These are phyloP conservation scores for Excalfactoria chinensis DNA, from an alignment of 2,113 vertebrate genomes.

Conservation along the genomic window DNA sequence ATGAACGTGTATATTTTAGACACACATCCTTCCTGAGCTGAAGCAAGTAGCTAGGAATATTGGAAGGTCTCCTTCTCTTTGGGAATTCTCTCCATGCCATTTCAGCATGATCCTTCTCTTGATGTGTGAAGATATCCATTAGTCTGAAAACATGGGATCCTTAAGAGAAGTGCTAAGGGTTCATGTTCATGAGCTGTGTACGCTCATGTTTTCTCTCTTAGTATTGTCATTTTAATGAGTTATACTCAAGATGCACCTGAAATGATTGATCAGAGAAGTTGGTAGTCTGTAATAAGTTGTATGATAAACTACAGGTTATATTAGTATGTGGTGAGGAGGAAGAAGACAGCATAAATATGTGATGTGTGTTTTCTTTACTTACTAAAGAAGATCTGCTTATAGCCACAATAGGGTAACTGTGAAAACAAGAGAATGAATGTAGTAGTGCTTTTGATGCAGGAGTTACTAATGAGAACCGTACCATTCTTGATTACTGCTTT, in stretches of 20 bases:
- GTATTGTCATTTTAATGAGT: background rate
- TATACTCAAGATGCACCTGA: background rate
- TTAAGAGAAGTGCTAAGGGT: background rate
- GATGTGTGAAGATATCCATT: background rate
- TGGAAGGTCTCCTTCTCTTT: background rate
- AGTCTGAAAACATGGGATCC: background rate
- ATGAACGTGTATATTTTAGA: background rate
- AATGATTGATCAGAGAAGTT: background rate
- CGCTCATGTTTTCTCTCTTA: background rate
- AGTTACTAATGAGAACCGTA: background rate
- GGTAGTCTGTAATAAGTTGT: background rate
- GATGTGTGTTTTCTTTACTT: background rate
- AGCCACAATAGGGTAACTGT: background rate
- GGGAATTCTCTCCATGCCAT: background rate
- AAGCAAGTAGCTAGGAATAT: background rate
- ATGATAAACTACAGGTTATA: background rate
- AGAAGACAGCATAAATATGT: background rate
- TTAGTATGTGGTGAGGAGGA: background rate
- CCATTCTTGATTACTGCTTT: rapidly evolving
- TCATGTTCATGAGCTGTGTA: background rate
- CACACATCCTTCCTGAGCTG: background rate
- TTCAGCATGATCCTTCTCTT: background rate
- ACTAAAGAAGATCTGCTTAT: background rate
- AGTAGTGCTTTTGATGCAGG: background rate
- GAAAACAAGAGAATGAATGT: background rate